Evolutionary conservation across 2,888 invertebrate species (phyloP).

Genomic region (Cordylochernes scorpioides): DNA sequence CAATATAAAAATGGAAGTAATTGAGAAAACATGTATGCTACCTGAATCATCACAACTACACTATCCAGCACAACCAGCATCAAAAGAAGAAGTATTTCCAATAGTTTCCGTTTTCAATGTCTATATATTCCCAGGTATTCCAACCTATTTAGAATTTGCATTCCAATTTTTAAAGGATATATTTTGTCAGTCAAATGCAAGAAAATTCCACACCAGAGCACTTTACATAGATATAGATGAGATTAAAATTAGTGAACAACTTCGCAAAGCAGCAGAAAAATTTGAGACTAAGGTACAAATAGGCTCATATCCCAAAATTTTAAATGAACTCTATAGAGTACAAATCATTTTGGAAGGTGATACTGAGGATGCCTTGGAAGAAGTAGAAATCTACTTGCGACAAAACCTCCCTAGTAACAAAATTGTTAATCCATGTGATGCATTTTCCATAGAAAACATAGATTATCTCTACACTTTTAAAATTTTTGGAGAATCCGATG

Average conservation of each 20-base stretch:
- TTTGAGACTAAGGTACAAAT: conserved; percentile 27
- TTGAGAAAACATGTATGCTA: conserved; percentile 20
- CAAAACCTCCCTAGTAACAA: conserved; percentile 22
- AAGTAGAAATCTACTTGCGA: conserved; percentile 21
- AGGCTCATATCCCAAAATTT: conserved; percentile 32
- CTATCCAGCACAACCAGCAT: conserved; percentile 23
- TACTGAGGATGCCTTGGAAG: conserved; percentile 19
- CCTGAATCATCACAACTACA: conserved; percentile 25
- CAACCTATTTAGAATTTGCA: conserved; percentile 26
- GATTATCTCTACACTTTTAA: too few species aligned
- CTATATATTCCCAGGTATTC: conserved; percentile 41
- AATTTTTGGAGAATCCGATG: background rate
- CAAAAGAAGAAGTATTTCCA: conserved; percentile 26
- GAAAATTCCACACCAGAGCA: conserved; percentile 1
- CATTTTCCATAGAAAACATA: conserved; percentile 5
- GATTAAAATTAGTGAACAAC: conserved; percentile 18
- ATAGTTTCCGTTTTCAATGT: conserved; percentile 32
- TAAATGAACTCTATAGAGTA: conserved; percentile 28
- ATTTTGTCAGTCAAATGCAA: conserved; percentile 12
- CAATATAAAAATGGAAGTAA: too few species aligned
- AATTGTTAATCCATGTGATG: conserved; percentile 19
- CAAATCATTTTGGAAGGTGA: conserved; percentile 28
- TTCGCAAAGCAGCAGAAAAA: conserved; percentile 25
- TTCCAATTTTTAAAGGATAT: conserved; percentile 17
- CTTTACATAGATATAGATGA: conserved; percentile 10